Percentiles rank a stretch among this genome's conserved stretches.
These are phyloP conservation scores for Mesembrinibis cayennensis DNA, from an alignment of 2,113 vertebrate species.

Conservation along the genomic window DNA sequence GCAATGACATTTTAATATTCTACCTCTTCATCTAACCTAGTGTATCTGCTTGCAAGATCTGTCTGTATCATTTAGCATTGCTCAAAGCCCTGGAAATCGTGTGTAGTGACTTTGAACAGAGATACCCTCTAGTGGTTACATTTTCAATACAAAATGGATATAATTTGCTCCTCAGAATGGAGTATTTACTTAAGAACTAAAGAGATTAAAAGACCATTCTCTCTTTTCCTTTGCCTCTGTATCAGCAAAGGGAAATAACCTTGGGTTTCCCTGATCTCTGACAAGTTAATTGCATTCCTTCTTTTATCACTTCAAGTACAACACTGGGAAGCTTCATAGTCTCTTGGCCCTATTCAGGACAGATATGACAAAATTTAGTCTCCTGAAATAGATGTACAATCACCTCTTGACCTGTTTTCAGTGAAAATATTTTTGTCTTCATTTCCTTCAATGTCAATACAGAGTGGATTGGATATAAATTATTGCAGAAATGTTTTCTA, in stretches of 20 bases:
- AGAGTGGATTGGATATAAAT: conserved; percentile 33
- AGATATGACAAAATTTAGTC: conserved; percentile 28
- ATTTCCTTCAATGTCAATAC: neutral
- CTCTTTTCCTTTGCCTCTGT: neutral
- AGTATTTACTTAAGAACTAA: conserved; percentile 11
- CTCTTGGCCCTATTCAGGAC: neutral
- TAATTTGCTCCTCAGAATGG: neutral
- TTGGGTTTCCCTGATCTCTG: neutral
- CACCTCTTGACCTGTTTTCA: neutral
- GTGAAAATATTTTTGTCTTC: neutral
- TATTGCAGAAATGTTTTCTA: conserved; percentile 8
- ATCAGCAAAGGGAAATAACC: neutral
- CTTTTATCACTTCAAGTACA: conserved; percentile 16
- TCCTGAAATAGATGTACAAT: conserved; percentile 9
- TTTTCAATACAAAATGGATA: conserved; percentile 20
- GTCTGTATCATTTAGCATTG: neutral
- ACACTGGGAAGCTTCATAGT: neutral
- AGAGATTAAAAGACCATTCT: neutral
- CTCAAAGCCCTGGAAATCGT: neutral
- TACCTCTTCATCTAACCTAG: neutral
- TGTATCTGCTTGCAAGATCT: neutral
- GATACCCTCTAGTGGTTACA: conserved; percentile 67
- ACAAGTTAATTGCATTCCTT: neutral
- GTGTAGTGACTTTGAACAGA: conserved; percentile 30
- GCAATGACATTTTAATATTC: neutral